Evolutionary conservation across 2,797 vertebrate genomes (phyloP).

Genomic region (Oceanodroma leucorhoa): DNA sequence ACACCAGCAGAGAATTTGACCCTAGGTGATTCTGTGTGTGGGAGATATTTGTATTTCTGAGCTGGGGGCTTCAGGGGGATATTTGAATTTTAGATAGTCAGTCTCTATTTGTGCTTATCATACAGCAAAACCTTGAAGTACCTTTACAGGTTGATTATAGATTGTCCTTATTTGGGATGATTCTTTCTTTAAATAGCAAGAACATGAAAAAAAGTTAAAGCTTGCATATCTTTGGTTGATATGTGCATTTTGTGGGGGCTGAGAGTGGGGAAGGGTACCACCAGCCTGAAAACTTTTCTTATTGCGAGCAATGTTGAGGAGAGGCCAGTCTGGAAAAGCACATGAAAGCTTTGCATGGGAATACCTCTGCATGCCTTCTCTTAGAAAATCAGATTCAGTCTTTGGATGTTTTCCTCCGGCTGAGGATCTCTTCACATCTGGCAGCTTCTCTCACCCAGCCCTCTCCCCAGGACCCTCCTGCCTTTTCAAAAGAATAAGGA

Average conservation of each 20-base stretch:
- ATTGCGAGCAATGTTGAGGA: not conserved
- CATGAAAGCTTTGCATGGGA: not conserved
- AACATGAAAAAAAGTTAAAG: not conserved
- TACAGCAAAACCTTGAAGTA: not conserved
- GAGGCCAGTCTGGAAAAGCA: not conserved
- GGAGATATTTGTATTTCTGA: conserved; percentile 13
- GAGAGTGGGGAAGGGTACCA: not conserved
- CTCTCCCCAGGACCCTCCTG: not conserved
- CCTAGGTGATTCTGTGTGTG: not conserved
- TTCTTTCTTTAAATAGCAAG: not conserved
- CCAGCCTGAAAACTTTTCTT: not conserved
- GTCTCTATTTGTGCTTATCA: not conserved
- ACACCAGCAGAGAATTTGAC: conserved; percentile 28
- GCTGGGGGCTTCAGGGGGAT: not conserved
- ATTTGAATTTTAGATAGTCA: not conserved
- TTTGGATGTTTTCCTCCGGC: not conserved
- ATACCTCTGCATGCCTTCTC: not conserved
- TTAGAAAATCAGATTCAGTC: not conserved
- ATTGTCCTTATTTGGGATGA: not conserved
- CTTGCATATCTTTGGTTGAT: not conserved
- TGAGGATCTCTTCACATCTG: conserved; percentile 20
- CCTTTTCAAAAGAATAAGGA: not conserved
- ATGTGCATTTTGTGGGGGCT: not conserved
- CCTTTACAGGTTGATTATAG: not conserved
- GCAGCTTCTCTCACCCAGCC: not conserved